Evolutionary conservation across 2,888 invertebrate species (phyloP).

Genomic region (Campoplex capitator): DNA sequence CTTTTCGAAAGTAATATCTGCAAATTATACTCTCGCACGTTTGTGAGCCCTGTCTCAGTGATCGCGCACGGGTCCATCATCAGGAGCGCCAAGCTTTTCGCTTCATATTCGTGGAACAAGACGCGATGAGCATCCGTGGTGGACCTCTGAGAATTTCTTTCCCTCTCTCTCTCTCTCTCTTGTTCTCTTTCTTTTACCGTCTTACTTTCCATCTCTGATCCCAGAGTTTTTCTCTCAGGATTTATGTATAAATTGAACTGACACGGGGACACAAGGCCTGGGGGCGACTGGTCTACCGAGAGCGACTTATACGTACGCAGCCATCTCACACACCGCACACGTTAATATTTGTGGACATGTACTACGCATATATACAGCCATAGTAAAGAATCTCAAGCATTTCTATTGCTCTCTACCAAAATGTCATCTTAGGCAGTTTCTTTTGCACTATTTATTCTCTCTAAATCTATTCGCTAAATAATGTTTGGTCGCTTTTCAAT

Average conservation of each 20-base stretch:
- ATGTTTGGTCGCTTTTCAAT: too few species aligned
- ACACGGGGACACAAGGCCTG: constrained; percentile 68
- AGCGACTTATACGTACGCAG: constrained; percentile 59
- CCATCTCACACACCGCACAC: constrained; percentile 17
- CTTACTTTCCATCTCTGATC: not conserved
- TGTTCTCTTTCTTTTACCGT: not conserved
- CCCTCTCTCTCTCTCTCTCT: not conserved
- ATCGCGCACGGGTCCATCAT: constrained; percentile 61
- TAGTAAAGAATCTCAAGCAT: not conserved
- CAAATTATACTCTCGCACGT: constrained; percentile 74
- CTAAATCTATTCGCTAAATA: too few species aligned
- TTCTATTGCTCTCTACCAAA: not conserved
- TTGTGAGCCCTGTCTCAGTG: constrained; percentile 56
- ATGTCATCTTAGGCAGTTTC: not conserved
- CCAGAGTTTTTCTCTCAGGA: constrained; percentile 32
- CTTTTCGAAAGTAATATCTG: constrained; percentile 73
- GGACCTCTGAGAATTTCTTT: constrained; percentile 5
- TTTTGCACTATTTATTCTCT: not conserved
- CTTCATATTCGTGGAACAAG: constrained; percentile 49
- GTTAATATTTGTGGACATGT: constrained; percentile 20
- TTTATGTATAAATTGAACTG: constrained; percentile 76
- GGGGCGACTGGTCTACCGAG: constrained; percentile 53
- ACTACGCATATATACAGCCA: not conserved
- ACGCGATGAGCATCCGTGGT: constrained; percentile 28
- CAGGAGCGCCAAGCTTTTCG: constrained; percentile 60